Evolutionary conservation across 1,140 invertebrate genomes (phyloP), one percentile per base, ranked within the genome.

Genomic region (Lordiphosa clarofinis): DNA sequence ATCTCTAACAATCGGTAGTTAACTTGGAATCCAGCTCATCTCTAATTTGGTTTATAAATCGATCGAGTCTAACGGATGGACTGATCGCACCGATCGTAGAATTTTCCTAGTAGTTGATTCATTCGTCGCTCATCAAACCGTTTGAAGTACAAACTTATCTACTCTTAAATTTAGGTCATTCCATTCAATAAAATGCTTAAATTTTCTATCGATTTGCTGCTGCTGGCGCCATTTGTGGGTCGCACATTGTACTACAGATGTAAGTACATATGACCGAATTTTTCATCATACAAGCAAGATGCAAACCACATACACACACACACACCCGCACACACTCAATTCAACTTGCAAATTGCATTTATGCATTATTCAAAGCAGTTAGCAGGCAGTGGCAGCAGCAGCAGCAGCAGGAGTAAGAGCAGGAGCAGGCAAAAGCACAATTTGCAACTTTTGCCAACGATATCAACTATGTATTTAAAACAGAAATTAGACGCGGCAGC

Each of bases 401-500:
- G 12, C 28, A 35, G 15, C 7, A 36, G 46, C 21, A 64, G 48
- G 53, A 28, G 24, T 7, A 24, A 4, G 5, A 24, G 21, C 3
- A 31, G 28, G 5, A 19, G 37, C 21, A 59, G 46, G 36, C 37
- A 50, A 76, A 73, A 66, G 49, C 54, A 42, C 70, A 74, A 74
- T 72, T 57, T 71, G 11, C 64, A 79, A 81, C 71, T 67, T 81
- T 81, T 74, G 52, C 71, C 49, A 19, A 44, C 55, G 58, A 66
- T 71, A 81, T 82, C 76, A 81, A 75, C 76, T 82, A 81, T 81
- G 75, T 81, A 74, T 81, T 81, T 81, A 75, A 81, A 81, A 82
- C 71, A 69, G 49, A 81, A 81, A 81, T 81, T 81, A 81, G 75
- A 81, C 71, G 56, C 76, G 76, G 62, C 75, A 78, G 56, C 56